Evolutionary conservation across 2,888 invertebrate genomes (phyloP).

Genomic region (Heteromyza rotundicornis): DNA sequence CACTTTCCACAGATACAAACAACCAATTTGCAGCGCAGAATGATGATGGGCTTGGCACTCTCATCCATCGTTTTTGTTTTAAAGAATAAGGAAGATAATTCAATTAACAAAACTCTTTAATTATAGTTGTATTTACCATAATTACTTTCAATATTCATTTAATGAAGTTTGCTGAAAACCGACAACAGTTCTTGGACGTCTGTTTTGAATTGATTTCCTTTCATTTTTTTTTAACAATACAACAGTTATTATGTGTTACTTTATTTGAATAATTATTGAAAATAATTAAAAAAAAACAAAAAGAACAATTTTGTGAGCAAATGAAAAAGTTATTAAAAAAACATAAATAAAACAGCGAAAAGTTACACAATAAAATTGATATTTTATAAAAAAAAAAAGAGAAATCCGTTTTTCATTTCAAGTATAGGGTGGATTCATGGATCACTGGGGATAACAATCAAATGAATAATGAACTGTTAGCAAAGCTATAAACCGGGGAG

Average conservation of each 20-base stretch:
- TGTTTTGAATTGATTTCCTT: neutral
- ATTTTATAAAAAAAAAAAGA: neutral
- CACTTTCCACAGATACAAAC: neutral
- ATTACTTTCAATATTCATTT: neutral
- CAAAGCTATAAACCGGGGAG: too few relatives aligned
- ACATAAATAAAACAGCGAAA: neutral
- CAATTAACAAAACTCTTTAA: neutral
- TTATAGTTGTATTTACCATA: constrained; percentile 1
- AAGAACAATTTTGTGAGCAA: neutral
- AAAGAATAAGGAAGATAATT: neutral
- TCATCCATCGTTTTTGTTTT: too few relatives aligned
- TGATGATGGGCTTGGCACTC: neutral
- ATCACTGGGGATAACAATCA: too few relatives aligned
- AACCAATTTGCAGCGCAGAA: neutral
- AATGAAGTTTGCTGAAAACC: neutral
- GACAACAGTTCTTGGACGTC: neutral
- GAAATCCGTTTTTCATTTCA: too few relatives aligned
- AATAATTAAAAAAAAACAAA: neutral
- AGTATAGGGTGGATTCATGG: too few relatives aligned
- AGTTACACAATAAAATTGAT: neutral
- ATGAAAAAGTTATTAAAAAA: neutral
- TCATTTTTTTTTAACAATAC: too few relatives aligned
- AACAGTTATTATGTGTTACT: too few relatives aligned
- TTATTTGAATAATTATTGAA: neutral
- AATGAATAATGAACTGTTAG: too few relatives aligned